Base-by-base conservation (phyloP, 2,888 invertebrate species). In the Atethmia centrago region DNA sequence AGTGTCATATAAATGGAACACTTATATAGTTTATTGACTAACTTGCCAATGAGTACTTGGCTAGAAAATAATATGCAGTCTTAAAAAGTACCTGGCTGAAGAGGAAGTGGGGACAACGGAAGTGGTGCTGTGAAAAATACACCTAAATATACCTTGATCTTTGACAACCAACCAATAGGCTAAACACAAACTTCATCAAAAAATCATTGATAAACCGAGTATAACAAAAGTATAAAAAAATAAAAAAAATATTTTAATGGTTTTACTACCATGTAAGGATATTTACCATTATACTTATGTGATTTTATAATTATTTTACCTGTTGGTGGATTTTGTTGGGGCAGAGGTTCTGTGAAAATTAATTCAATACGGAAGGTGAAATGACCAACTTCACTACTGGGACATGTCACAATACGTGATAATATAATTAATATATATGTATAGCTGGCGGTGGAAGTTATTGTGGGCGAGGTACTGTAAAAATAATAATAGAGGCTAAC, bases 71-170 rank as follows among this genome's bases (percentile, higher is more conserved):
- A n/a, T 3, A 10, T 31, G 7, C 28, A 40, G 10, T 21, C 10
- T 28, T 42, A 58, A 31, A 42, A 42, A 31, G 28, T 67, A 61
- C 62, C 45, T 68, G 67, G n/a, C 16, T 45, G 67, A 45, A 19
- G 64, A 68, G 36, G 31, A 25, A 21, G 67, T 9, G 67, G 51
- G 1, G 19, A 42, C 19, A 16, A 31, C 3, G 68, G n/a, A 19
- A 21, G 25, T 16, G 53, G n/a, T 19, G 12, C 42, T 70, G 68
- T 14, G 3, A 51, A 66, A 65, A 53, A 28, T 36, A 9, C 19
- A 40, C 31, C 21, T 12, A 70, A 12, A 40, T 40, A 14, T 19
- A 47, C 2, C 16, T 28, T n/a, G 21, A 8, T 45, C 21, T 63
- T 45, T 28, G 45, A 28, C 14, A 45, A 45, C 21, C 9, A 19